Base-by-base conservation (phyloP, 2,113 vertebrate species). In the Mormyrus lacerda region DNA sequence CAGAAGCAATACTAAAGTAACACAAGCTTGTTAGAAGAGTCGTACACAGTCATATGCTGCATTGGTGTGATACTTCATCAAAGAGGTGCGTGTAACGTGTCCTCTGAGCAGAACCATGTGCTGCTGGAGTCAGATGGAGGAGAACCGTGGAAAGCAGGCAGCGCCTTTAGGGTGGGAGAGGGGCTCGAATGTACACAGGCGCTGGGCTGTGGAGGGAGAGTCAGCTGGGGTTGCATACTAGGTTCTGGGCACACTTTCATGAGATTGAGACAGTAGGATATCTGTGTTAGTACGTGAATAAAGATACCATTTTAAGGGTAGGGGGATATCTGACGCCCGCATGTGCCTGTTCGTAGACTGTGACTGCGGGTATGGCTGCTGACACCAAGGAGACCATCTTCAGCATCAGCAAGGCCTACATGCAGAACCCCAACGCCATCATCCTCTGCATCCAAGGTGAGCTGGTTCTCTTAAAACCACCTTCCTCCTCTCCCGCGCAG, bases 371-470 rank as follows among this genome's bases (percentile, higher is more conserved):
- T 88, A 99, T 99, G 98, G 98, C 98, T 86, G 94, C 96, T 45
- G 98, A 99, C 94, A 99, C 98, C 0, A 99, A 99, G 91, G 98
- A 99, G 90, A 98, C 97, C 0, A 99, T 99, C 91, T 99, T 99
- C 93, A 98, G 97, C 92, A 99, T 99, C 90, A 99, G 98, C 95
- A 99, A 96, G 93, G 98, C 98, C 82, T 99, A 99, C 92, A 99
- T 99, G 98, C 97, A 98, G 96, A 99, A 99, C 90, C 98, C 98
- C 85, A 99, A 99, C 45, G 98, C 98, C 91, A 99, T 99, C 95
- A 99, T 99, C 91, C 97, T 99, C 3, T 99, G 98, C 89, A 99
- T 99, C 95, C 98, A 99, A 95, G 98, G 98, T 99, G 95, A 96
- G 92, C 7, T 21, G 55, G n/a, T 13, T n/a, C 10, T 65, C 8